Base-by-base conservation (phyloP, 2,888 invertebrate species). In the Nineta flava region DNA sequence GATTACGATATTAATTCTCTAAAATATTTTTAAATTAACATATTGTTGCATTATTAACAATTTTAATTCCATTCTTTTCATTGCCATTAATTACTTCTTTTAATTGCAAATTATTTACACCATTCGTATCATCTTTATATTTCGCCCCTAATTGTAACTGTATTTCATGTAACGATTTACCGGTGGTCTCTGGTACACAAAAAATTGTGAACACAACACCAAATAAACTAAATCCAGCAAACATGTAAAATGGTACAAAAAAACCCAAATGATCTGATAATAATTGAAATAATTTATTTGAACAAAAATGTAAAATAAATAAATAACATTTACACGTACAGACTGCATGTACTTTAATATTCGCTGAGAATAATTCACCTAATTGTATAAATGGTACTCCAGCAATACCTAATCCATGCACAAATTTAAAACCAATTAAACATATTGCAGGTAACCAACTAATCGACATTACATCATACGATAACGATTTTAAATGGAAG, bases 131-230 rank as follows among this genome's bases (percentile, higher is more conserved):
- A 13, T 19, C 26, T 17, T 13, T 12, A 26, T 44, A 44, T n/a
- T 19, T 44, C 9, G 44, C 44, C 2, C 44, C 44, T 13, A 44
- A 44, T 9, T 4, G n/a, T 21, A 44, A 3, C 21, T 44, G 44
- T 17, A 44, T 44, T 44, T 44, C 44, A 44, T 44, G 44, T n/a
- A 44, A 26, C 9, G 44, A 44, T 44, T 44, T 44, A 1, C 44
- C 44, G 2, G 21, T 19, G 21, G 44, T 44, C 13, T 44, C 44
- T 26, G 44, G 44, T 13, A 44, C 44, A 26, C 19, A 44, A 44
- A 44, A 44, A 17, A 44, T 44, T 19, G 44, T 44, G 26, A 44
- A 44, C n/a, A 44, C 15, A 10, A 44, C 44, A 21, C 44, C 44
- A 13, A 44, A 21, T 13, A 44, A 44, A 44, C 44, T 44, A 26